phyloP scores from a whole-genome alignment of 2,113 vertebrate genomes.

The Spilogale gracilis region DNA sequence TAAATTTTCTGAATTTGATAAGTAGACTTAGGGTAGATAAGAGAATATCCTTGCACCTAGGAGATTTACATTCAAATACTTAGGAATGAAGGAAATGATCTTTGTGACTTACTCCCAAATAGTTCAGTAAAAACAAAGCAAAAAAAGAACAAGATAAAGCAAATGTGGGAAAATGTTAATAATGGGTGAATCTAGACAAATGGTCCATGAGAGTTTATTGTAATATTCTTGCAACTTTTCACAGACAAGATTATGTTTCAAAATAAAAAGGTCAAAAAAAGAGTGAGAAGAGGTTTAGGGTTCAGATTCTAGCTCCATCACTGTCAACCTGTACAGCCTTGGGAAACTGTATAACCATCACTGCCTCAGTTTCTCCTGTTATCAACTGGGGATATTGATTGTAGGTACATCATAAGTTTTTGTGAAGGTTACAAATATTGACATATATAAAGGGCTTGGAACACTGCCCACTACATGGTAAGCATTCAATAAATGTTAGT shows the following conservation, averaged over 20 bases:
- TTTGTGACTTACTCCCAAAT: slow-evolving; percentile 30
- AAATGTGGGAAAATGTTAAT: slow-evolving; percentile 4
- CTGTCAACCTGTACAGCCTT: not conserved
- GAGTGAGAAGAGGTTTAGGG: not conserved
- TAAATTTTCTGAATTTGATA: slow-evolving; percentile 21
- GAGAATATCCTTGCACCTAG: not conserved
- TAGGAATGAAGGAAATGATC: not conserved
- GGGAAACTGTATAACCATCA: not conserved
- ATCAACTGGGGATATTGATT: not conserved
- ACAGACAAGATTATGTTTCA: not conserved
- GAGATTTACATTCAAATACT: not conserved
- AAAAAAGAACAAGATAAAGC: not conserved
- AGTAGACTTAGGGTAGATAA: not conserved
- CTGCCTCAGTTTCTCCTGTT: not conserved
- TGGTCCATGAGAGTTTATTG: not conserved
- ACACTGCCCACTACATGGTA: not conserved
- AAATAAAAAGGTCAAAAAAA: not conserved
- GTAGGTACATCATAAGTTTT: not conserved
- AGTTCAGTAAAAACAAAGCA: not conserved
- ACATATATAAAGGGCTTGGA: not conserved
- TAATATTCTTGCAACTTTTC: slow-evolving; percentile 23
- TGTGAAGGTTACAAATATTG: not conserved
- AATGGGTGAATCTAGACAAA: not conserved
- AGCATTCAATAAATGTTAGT: not conserved
- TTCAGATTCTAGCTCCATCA: not conserved